phyloP scores from a whole-genome alignment of 1,140 invertebrate species.

The Delia radicum region DNA sequence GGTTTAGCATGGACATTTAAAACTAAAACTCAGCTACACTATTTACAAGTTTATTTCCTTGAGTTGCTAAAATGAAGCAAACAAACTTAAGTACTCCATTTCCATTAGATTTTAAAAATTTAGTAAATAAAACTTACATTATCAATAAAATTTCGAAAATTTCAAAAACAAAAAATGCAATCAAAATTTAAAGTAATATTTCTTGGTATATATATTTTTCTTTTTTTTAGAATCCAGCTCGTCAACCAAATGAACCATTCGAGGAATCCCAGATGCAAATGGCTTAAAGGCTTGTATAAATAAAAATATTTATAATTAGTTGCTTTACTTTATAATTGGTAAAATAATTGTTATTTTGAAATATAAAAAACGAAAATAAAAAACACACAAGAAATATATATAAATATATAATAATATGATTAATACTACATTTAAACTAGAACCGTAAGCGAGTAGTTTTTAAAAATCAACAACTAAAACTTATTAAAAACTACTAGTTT shows the following conservation, averaged over 20 bases:
- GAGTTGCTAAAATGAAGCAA: too few species aligned
- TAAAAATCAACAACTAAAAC: too few species aligned
- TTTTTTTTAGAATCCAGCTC: constrained; percentile 57
- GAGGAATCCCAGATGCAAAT: constrained; percentile 49
- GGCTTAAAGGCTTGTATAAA: constrained; percentile 32
- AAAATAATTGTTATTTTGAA: neutral
- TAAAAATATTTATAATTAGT: neutral
- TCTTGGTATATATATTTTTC: constrained; percentile 27
- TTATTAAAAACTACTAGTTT: neutral
- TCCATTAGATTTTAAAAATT: too few species aligned
- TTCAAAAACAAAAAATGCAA: neutral
- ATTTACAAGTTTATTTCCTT: too few species aligned
- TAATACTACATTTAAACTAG: too few species aligned
- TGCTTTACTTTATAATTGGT: constrained; percentile 16
- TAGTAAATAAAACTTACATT: neutral
- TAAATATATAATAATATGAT: too few species aligned
- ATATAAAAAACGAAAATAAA: neutral
- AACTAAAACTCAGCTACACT: too few species aligned
- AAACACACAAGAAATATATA: neutral
- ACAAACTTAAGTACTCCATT: too few species aligned
- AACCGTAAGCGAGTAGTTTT: too few species aligned
- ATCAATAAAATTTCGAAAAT: neutral
- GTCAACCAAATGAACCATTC: constrained; percentile 57
- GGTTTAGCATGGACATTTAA: too few species aligned
- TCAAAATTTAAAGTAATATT: neutral